Evolutionary conservation across 2,797 vertebrate genomes (phyloP), one percentile per base, ranked within the genome.

Genomic region (Onychomys arenicola): DNA sequence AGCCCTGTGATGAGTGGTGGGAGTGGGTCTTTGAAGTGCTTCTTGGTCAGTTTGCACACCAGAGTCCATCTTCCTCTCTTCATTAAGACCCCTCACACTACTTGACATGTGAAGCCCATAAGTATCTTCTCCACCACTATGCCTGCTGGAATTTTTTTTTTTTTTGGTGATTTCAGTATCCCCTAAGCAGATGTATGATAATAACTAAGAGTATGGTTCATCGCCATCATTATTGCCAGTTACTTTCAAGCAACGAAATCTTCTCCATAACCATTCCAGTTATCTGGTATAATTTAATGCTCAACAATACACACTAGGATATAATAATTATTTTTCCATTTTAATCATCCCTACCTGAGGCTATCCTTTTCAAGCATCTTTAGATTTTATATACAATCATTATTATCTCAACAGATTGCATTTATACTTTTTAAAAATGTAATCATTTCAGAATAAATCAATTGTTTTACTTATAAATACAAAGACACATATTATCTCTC

Each of bases 111-210:
- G 57, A 82, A 32, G 17, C 10, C 16, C 34, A 71, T 71, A 29
- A 2, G 23, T 37, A 71, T 71, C 17, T n/a, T 21, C n/a, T n/a
- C n/a, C 12, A 71, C 5, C 21, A 37, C 2, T 23, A 71, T 1
- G 0, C 0, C 0, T 11, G 12, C 16, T 34, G 4, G 49, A 63
- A 61, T 59, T 82, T 25, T n/a, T n/a, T n/a, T n/a, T n/a, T n/a
- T n/a, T n/a, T n/a, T 57, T 86, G 34, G 1, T 73, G 12, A 82
- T 46, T 95, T 55, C 25, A 34, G 21, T 67, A n/a, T 67, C n/a
- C 3, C 23, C 23, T 59, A 86, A 71, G 32, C 40, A 55, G 3
- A 43, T 3, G 43, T n/a, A 81, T 29, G 29, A 16, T 61, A 19
- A 81, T 29, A 29, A 12, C 59, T 43, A 86, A 40, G 1, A 63